Percentiles rank a stretch among this genome's conserved stretches.
phyloP scores from a whole-genome alignment of 1,140 invertebrate genomes.

The Geopemphigus sp. region DNA sequence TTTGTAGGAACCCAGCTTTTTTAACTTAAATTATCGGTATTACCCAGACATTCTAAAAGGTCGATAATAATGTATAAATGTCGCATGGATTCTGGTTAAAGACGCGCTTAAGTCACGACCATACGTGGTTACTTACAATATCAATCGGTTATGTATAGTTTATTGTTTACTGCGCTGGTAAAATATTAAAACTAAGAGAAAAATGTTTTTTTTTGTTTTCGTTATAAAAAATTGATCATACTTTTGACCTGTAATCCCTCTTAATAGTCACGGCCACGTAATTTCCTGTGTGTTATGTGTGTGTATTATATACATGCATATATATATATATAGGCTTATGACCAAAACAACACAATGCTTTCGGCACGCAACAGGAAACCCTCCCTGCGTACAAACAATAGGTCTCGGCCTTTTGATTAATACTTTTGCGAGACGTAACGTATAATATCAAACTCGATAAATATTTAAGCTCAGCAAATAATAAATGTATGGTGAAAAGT shows the following conservation, averaged over 20 bases:
- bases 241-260: constrained; percentile 1
- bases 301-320: too few relatives aligned
- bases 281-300: constrained; percentile 8
- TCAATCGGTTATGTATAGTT: constrained; percentile 1
- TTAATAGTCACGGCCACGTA: background rate
- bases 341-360: constrained; percentile 24
- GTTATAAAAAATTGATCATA: background rate
- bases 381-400: background rate
- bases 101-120: background rate
- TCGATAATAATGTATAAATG: too few relatives aligned
- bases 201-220: background rate
- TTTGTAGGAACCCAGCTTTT: too few relatives aligned
- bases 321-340: background rate
- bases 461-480: background rate
- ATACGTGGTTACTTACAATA: background rate
- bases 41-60: too few relatives aligned
- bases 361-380: constrained; percentile 31
- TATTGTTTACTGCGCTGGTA: too few relatives aligned
- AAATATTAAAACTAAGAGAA: background rate
- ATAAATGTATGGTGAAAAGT: background rate
- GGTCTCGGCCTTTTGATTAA: constrained; percentile 27
- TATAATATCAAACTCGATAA: background rate
- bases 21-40: too few relatives aligned
- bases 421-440: background rate
- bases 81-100: too few relatives aligned